Conservation (phyloP, 2,888 invertebrate species). For the Agriopis marginaria region DNA sequence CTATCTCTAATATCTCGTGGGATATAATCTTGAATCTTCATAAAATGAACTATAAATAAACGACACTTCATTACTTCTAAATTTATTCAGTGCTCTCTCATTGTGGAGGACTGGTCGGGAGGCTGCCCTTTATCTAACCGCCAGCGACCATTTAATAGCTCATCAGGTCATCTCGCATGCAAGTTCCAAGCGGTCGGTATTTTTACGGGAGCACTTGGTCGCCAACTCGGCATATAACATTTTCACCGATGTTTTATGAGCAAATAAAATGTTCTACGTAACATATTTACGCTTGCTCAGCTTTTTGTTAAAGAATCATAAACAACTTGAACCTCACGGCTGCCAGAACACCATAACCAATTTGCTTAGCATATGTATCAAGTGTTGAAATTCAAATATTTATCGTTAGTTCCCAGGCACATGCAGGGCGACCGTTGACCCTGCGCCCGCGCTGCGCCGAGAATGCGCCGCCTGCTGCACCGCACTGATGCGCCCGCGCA, state of each 20-base stretch:
- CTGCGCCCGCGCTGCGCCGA: constrained; percentile 68
- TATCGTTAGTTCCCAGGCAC: constrained; percentile 82
- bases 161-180: constrained; percentile 34
- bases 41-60: constrained; percentile 38
- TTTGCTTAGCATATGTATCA: constrained; percentile 84
- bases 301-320: constrained; percentile 60
- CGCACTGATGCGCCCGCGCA: constrained; percentile 63
- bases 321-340: constrained; percentile 58
- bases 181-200: constrained; percentile 33
- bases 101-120: constrained; percentile 30
- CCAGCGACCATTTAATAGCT: constrained; percentile 43
- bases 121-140: constrained; percentile 39
- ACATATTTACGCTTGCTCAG: constrained; percentile 43
- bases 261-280: constrained; percentile 40
- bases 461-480: constrained; percentile 64
- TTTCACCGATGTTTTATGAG: constrained; percentile 47
- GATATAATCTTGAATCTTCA: constrained; percentile 36
- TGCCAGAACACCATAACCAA: constrained; percentile 75
- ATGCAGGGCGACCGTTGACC: constrained; percentile 82
- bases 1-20: constrained; percentile 38
- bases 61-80: constrained; percentile 44
- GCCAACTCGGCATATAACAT: constrained; percentile 43
- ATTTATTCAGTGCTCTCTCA: constrained; percentile 38
- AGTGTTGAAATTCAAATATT: constrained; percentile 86
- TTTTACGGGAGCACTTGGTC: constrained; percentile 47